Base-by-base conservation (phyloP, 2,113 vertebrate species). In the Phalacrocorax carbo region DNA sequence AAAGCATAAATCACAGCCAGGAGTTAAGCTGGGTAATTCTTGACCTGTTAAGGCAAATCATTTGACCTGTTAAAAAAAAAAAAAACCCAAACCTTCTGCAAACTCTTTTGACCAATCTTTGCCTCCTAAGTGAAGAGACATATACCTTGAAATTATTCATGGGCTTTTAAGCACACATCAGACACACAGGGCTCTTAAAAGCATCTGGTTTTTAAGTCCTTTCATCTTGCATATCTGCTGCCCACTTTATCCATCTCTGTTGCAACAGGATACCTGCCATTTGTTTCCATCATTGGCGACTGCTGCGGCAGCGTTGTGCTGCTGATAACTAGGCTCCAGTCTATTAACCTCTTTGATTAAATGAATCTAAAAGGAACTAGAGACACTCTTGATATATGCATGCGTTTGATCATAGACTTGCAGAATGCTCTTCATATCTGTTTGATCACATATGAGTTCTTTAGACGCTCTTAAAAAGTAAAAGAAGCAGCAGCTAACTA, bases 391-490 rank as follows among this genome's bases (percentile, higher is more conserved):
- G 29, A 46, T 88, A 36, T 12, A 16, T 44, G 34, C 16, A 29
- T 26, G 16, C 48, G 36, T 79, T 91, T 92, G 83, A 91, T 96
- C 79, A 70, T 2, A 55, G 70, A 40, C 10, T 60, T 86, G 54
- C 46, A 88, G n/a, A 85, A 84, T 51, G 30, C 60, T 86, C 69
- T 86, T 57, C 46, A 32, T 65, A 71, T 15, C 62, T 91, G 5
- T 90, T 94, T 91, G 84, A 88, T 97, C 92, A 38, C 36, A 36
- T 51, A n/a, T 34, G 17, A 20, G 12, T 60, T 95, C 69, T 87
- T 90, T 29, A 61, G 17, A 29, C 9, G 32, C 36, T 65, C 62
- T 71, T 79, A 75, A 46, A 84, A 96, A 93, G 22, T 49, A 93
- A 79, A 94, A 88, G 54, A 64, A 92, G 49, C 42, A 64, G 42